These are phyloP conservation scores for Passer montanus DNA, from an alignment of 2,113 vertebrate genomes.

Conservation along the genomic window DNA sequence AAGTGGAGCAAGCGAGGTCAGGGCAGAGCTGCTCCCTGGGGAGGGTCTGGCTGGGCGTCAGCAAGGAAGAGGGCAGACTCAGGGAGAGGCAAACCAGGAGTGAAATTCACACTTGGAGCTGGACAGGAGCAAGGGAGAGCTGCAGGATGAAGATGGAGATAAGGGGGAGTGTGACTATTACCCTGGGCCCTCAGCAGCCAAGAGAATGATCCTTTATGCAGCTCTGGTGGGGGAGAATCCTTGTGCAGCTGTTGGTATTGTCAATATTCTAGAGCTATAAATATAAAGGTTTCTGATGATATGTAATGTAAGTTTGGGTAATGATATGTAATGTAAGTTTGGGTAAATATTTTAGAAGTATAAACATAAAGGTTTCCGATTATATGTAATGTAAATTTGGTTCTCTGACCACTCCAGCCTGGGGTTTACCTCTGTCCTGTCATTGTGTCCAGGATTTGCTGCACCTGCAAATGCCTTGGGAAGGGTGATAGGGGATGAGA, in stretches of 20 bases:
- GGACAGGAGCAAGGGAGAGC: neutral
- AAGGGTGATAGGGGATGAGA: neutral
- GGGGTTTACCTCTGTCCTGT: neutral
- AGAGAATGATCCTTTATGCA: neutral
- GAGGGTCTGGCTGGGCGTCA: neutral
- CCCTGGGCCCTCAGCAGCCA: neutral
- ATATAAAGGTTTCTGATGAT: too few relatives aligned
- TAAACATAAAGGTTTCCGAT: too few relatives aligned
- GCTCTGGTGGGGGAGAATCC: neutral
- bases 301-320: too few relatives aligned
- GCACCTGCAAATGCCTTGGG: neutral
- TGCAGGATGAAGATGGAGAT: neutral
- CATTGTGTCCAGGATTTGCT: neutral
- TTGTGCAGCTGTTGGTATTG: neutral
- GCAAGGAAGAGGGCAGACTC: neutral
- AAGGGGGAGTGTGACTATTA: fast-evolving
- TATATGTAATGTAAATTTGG: too few relatives aligned
- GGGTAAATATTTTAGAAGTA: too few relatives aligned
- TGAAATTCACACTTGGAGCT: neutral
- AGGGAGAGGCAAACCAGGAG: neutral
- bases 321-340: too few relatives aligned
- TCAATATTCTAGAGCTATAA: too few relatives aligned
- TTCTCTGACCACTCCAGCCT: neutral
- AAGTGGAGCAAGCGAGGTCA: neutral
- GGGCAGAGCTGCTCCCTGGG: neutral